These are phyloP conservation scores for Benthosema pterotum DNA, from an alignment of 2,797 vertebrate genomes.

Conservation along the genomic window DNA sequence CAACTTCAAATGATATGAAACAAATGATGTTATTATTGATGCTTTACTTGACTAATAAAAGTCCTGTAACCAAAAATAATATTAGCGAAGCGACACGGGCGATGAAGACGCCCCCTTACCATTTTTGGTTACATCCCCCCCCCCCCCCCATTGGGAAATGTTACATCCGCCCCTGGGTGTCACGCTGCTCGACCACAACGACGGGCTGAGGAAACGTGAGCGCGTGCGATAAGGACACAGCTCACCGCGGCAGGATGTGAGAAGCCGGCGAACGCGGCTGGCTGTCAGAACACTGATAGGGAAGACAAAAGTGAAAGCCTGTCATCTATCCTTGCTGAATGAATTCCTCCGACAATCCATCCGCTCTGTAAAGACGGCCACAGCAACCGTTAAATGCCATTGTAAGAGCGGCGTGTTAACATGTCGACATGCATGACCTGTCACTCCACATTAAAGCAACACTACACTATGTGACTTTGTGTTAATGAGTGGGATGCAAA, in stretches of 20 bases:
- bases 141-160: no score
- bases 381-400: background rate
- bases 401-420: background rate
- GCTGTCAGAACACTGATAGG: conserved; percentile 57
- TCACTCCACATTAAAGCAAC: background rate
- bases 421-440: background rate
- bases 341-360: background rate
- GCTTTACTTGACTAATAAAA: no score
- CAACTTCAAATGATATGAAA: no score
- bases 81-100: no score
- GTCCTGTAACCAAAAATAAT: no score
- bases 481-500: no score
- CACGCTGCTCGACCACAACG: conserved; percentile 69
- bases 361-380: conserved; percentile 6
- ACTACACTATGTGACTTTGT: no score
- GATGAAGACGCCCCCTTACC: no score
- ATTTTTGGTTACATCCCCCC: no score
- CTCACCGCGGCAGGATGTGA: conserved; percentile 44
- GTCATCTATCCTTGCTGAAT: background rate
- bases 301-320: conserved; percentile 40
- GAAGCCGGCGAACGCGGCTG: conserved; percentile 34
- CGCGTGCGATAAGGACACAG: conserved; percentile 25
- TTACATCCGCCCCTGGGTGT: no score
- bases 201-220: conserved; percentile 8
- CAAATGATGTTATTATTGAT: no score